These are phyloP conservation scores for Drosophila quinaria DNA, from an alignment of 2,888 invertebrate genomes.

Conservation along the genomic window DNA sequence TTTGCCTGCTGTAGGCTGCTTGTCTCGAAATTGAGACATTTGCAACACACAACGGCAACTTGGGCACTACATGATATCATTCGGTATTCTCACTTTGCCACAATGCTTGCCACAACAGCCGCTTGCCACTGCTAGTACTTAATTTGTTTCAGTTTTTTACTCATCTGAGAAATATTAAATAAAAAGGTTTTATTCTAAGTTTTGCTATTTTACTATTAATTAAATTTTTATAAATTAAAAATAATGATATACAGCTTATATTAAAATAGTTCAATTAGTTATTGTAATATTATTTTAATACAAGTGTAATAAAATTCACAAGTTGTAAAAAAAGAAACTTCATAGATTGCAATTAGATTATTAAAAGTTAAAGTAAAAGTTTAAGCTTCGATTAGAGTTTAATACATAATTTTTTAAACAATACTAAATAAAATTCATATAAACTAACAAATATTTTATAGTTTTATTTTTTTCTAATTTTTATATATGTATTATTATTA, in stretches of 20 bases:
- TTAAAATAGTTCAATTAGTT: too few relatives aligned
- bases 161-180: neutral
- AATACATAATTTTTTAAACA: too few relatives aligned
- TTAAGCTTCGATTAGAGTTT: too few relatives aligned
- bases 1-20: conserved; percentile 45
- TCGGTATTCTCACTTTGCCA: conserved; percentile 20
- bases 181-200: neutral
- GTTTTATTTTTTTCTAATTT: too few relatives aligned
- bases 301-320: too few relatives aligned
- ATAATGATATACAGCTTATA: neutral
- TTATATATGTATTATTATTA: too few relatives aligned
- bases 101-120: conserved; percentile 15
- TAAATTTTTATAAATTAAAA: neutral
- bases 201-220: neutral
- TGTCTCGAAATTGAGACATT: conserved; percentile 77
- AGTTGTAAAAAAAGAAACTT: too few relatives aligned
- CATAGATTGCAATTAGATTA: too few relatives aligned
- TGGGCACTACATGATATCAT: neutral
- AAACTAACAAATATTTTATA: too few relatives aligned
- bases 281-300: too few relatives aligned
- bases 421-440: too few relatives aligned
- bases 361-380: too few relatives aligned
- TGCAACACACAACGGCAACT: conserved; percentile 42
- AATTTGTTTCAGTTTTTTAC: neutral
- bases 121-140: neutral